Conservation (phyloP, 2,797 vertebrate species). For the Prionace glauca region DNA sequence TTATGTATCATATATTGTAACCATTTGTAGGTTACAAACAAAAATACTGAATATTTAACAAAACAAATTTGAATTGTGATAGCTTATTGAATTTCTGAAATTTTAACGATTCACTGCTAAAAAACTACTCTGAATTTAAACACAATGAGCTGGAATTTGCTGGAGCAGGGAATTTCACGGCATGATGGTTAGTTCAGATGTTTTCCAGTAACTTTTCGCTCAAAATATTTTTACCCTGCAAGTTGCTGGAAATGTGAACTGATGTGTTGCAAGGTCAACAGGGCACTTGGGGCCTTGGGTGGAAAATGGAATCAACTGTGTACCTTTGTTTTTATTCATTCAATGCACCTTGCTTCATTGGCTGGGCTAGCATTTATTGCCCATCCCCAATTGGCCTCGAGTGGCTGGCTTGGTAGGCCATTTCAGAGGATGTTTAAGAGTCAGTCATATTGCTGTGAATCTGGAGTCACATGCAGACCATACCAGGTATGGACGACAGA, state of each 20-base stretch:
- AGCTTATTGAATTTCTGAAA: background rate
- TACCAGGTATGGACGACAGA: too few species aligned
- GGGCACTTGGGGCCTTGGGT: background rate
- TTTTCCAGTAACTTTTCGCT: background rate
- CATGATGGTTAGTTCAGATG: background rate
- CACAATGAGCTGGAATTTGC: slow-evolving; percentile 15
- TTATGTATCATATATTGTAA: background rate
- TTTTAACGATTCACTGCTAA: background rate
- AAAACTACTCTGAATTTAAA: background rate
- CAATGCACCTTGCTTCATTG: too few species aligned
- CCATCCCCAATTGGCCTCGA: too few species aligned
- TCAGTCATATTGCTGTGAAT: too few species aligned
- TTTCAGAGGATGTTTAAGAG: too few species aligned
- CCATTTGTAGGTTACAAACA: background rate
- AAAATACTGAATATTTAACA: background rate
- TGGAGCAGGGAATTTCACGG: background rate
- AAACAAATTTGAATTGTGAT: background rate
- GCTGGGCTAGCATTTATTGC: too few species aligned
- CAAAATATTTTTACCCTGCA: background rate
- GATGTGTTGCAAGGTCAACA: background rate
- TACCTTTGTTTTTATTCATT: too few species aligned
- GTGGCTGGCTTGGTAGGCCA: too few species aligned
- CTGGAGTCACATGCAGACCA: too few species aligned
- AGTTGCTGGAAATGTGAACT: background rate
- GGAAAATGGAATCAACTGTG: background rate